Evolutionary conservation across 2,888 invertebrate species (phyloP).

Genomic region (Rapana venosa): DNA sequence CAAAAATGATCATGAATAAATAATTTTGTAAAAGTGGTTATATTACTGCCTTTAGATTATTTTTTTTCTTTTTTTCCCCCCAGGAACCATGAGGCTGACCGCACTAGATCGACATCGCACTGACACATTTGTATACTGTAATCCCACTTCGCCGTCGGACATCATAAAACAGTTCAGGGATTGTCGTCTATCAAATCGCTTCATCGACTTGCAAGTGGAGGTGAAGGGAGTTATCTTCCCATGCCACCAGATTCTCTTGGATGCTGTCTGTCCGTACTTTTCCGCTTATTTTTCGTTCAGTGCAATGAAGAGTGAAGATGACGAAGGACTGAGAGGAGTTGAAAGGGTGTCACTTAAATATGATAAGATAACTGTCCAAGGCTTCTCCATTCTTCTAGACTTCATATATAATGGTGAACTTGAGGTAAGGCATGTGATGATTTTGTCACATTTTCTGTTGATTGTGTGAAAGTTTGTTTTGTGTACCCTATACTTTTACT

Average conservation of each 20-base stretch:
- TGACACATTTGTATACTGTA: background rate
- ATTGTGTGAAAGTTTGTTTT: background rate
- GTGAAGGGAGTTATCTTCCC: constrained; percentile 46
- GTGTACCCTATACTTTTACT: too few relatives aligned
- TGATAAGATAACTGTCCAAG: constrained; percentile 41
- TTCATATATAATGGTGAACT: constrained; percentile 48
- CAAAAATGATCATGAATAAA: background rate
- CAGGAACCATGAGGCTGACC: constrained; percentile 29
- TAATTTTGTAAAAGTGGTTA: background rate
- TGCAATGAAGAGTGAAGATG: background rate
- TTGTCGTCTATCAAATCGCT: constrained; percentile 41
- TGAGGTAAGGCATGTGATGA: background rate
- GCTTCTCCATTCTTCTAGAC: constrained; percentile 46
- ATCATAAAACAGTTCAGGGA: constrained; percentile 38
- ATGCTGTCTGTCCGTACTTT: constrained; percentile 49
- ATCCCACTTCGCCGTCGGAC: constrained; percentile 13
- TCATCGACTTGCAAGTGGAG: constrained; percentile 47
- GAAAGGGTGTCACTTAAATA: constrained; percentile 30
- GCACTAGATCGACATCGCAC: constrained; percentile 27
- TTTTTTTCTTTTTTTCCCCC: background rate
- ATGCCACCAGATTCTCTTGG: constrained; percentile 50
- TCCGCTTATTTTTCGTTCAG: constrained; percentile 46
- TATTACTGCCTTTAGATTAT: too few relatives aligned
- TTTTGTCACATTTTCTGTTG: background rate
- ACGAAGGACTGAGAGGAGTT: background rate